Evolutionary conservation across 2,888 invertebrate species (phyloP).

Genomic region (Amphiduros pacificus): DNA sequence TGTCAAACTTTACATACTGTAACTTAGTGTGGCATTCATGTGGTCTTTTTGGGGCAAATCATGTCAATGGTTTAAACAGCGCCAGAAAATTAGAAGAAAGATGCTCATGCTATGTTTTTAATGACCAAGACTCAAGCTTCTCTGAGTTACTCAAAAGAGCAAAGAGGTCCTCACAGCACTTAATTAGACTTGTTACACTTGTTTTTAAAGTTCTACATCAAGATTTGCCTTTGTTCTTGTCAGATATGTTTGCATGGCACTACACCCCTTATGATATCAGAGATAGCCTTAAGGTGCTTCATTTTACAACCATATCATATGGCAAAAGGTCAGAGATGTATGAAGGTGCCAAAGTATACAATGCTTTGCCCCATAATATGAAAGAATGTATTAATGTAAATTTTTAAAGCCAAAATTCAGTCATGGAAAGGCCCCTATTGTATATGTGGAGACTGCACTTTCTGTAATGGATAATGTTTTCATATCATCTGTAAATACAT

Average conservation of each 20-base stretch:
- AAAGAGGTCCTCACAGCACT: not conserved
- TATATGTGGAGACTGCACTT: too few species aligned
- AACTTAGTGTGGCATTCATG: not conserved
- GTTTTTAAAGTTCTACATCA: not conserved
- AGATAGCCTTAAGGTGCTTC: too few species aligned
- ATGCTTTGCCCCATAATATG: too few species aligned
- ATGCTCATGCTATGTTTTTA: not conserved
- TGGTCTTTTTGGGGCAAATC: too few species aligned
- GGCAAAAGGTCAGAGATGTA: not conserved
- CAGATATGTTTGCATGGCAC: not conserved
- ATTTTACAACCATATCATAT: not conserved
- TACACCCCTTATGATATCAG: not conserved
- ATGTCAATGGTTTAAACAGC: too few species aligned
- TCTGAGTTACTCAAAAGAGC: not conserved
- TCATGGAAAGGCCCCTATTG: too few species aligned
- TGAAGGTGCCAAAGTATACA: not conserved
- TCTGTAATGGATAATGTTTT: too few species aligned
- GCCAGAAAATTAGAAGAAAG: not conserved
- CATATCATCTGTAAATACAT: too few species aligned
- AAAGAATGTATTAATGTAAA: too few species aligned
- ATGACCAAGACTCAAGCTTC: not conserved
- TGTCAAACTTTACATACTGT: not conserved
- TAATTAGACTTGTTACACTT: not conserved
- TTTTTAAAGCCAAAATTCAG: too few species aligned
- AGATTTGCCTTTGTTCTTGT: not conserved